Evolutionary conservation across 2,797 vertebrate genomes (phyloP).

Genomic region (Myoxocephalus aenaeus): DNA sequence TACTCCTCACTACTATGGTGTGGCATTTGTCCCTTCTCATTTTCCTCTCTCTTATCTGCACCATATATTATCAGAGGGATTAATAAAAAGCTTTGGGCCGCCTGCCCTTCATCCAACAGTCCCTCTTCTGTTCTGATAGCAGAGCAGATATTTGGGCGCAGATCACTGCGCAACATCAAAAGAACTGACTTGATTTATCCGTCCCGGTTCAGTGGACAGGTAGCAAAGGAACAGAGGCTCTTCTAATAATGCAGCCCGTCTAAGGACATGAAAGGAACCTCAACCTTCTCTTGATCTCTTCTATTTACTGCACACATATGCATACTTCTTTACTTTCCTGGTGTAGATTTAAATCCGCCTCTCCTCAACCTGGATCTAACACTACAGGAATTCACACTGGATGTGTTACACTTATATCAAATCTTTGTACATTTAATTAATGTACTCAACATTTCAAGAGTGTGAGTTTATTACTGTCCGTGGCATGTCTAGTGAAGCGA

Average conservation of each 20-base stretch:
- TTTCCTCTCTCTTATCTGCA: constrained; percentile 39
- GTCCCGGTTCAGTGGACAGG: constrained; percentile 66
- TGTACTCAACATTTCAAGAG: too few relatives aligned
- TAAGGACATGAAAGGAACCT: constrained; percentile 63
- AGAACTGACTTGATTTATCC: constrained; percentile 60
- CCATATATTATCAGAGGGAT: constrained; percentile 39
- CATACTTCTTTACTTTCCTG: not conserved
- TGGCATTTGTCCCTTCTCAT: constrained; percentile 37
- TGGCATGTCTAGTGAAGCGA: not conserved
- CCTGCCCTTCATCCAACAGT: constrained; percentile 55
- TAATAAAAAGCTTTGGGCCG: constrained; percentile 55
- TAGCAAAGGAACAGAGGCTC: constrained; percentile 44
- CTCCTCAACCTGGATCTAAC: not conserved
- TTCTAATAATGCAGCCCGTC: constrained; percentile 50
- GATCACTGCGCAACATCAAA: constrained; percentile 74
- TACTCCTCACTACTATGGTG: not conserved
- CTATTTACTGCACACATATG: constrained; percentile 31
- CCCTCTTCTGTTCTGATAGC: constrained; percentile 63
- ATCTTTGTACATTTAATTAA: not conserved
- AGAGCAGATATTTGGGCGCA: constrained; percentile 55
- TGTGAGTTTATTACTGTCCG: not conserved
- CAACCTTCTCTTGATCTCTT: constrained; percentile 32
- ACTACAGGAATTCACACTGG: not conserved
- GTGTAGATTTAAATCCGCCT: constrained; percentile 9
- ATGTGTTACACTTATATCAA: constrained; percentile 1